A percentile compares a stretch with the other conserved stretches of the same genome.
Conservation (phyloP, 1,140 invertebrate species). For the Steinernema khuongi region DNA sequence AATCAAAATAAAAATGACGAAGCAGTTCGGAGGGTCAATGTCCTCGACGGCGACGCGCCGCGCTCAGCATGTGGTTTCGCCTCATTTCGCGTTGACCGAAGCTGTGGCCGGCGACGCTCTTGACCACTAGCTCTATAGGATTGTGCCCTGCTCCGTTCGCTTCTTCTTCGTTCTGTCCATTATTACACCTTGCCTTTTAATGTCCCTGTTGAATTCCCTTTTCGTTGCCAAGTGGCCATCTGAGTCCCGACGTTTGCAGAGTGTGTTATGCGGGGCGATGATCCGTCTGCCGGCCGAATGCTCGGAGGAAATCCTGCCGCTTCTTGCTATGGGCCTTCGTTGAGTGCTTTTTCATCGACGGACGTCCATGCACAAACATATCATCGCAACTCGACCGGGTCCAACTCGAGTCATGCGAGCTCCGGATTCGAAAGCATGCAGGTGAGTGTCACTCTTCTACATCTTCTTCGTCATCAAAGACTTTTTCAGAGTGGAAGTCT, state of each 20-base stretch:
- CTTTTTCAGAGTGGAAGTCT: constrained; percentile 43
- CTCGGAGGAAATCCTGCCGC: neutral
- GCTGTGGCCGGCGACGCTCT: neutral
- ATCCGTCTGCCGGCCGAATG: neutral
- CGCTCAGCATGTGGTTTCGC: neutral
- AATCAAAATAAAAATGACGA: constrained; percentile 15
- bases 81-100: neutral
- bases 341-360: neutral
- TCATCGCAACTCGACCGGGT: constrained; percentile 29
- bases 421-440: constrained; percentile 51
- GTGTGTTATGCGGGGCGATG: neutral
- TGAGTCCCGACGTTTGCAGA: neutral
- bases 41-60: neutral
- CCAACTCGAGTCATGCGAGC: constrained; percentile 76
- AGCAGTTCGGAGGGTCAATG: neutral
- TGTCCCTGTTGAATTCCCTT: neutral
- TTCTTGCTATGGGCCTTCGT: neutral
- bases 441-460: constrained; percentile 45
- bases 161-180: neutral
- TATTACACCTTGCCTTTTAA: constrained; percentile 9
- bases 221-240: neutral
- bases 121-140: neutral
- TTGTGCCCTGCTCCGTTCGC: neutral
- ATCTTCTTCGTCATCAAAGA: constrained; percentile 63
- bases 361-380: neutral